Conservation (phyloP, 2,797 vertebrate genomes). For the Muscicapa striata region DNA sequence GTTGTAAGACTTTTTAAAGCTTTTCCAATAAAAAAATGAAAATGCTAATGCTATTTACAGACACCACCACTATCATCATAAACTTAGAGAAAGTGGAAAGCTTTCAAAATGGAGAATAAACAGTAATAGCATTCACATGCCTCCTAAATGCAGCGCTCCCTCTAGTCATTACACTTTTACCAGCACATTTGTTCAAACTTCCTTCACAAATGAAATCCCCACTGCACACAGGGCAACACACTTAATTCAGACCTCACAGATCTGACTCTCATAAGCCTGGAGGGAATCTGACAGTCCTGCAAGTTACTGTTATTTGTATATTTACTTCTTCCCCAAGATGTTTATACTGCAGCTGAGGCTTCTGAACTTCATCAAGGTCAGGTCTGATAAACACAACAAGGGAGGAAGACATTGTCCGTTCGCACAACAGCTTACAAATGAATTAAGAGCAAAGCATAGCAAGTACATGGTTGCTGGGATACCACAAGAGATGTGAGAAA, state of each 20-base stretch:
- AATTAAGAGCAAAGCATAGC: neutral
- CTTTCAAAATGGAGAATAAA: neutral
- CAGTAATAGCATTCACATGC: neutral
- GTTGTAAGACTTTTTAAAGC: neutral
- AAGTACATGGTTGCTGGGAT: slow-evolving; percentile 15
- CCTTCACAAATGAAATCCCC: neutral
- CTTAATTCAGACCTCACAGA: neutral
- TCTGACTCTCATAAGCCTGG: neutral
- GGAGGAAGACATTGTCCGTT: neutral
- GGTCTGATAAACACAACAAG: neutral
- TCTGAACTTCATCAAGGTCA: slow-evolving; percentile 18
- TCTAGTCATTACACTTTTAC: neutral
- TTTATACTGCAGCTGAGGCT: neutral
- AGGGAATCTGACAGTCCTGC: neutral
- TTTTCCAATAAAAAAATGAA: neutral
- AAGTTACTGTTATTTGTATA: neutral
- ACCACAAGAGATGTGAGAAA: neutral
- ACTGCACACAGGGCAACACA: neutral
- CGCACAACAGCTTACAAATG: neutral
- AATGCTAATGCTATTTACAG: neutral
- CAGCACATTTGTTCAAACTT: neutral
- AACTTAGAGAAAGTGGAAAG: neutral
- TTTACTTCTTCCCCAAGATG: neutral
- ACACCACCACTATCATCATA: neutral
- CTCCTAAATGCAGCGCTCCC: neutral